phyloP scores from a whole-genome alignment of 92 coral and sea anemone genomes.

The Nematostella vectensis region DNA sequence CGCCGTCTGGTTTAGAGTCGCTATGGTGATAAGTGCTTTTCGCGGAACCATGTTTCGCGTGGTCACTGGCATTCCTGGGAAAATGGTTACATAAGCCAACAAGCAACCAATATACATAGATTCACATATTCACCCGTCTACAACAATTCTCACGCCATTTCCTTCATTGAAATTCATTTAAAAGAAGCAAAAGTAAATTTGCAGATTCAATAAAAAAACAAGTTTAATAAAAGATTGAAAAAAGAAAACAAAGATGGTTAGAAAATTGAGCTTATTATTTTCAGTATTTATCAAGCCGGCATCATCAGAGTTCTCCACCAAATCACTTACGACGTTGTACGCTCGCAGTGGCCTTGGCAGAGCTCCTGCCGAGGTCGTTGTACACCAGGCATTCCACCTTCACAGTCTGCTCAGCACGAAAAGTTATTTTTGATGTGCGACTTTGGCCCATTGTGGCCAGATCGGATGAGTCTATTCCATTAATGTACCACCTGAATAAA shows the following conservation, averaged over 20 bases:
- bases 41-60: not conserved
- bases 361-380: not conserved
- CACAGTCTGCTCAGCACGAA: not conserved
- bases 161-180: not conserved
- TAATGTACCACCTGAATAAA: conserved; percentile 1
- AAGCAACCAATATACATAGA: too few species aligned
- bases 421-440: not conserved
- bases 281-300: too few species aligned
- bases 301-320: not conserved
- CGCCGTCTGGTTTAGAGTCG: conserved; percentile 57
- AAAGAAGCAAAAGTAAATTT: too few species aligned
- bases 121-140: too few species aligned
- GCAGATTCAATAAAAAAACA: not conserved
- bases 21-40: conserved; percentile 42
- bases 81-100: not conserved
- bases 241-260: not conserved
- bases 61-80: not conserved
- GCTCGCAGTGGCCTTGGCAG: not conserved
- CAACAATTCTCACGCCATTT: too few species aligned
- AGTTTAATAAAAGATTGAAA: not conserved
- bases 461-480: not conserved
- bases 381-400: not conserved
- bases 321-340: not conserved
- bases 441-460: not conserved
- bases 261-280: too few species aligned